Percentiles rank a stretch among this genome's conserved stretches.
Conservation (phyloP, 2,888 invertebrate species). For the Nebria brevicollis region DNA sequence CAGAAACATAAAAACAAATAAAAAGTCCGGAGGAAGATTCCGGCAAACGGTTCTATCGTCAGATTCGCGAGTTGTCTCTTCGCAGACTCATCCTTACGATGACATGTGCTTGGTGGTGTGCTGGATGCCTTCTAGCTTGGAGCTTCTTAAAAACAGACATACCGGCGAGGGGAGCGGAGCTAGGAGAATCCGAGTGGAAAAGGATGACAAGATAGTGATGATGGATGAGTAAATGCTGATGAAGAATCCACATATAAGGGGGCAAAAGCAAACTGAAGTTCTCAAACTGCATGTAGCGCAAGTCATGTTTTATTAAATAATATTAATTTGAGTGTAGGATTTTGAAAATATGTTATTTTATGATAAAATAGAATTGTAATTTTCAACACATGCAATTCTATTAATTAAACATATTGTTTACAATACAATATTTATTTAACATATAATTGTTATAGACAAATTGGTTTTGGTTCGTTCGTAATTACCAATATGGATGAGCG, state of each 20-base stretch:
- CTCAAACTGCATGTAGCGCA: slow-evolving; percentile 8
- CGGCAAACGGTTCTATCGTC: slow-evolving; percentile 3
- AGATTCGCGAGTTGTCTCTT: not conserved
- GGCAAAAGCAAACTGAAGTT: slow-evolving; percentile 19
- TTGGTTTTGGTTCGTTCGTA: not conserved
- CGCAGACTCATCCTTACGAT: not conserved
- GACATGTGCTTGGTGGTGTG: slow-evolving; percentile 1
- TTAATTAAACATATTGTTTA: not conserved
- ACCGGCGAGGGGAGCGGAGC: not conserved
- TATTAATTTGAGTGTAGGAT: no score
- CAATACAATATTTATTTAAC: not conserved
- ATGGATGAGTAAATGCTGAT: slow-evolving; percentile 34
- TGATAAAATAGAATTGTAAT: not conserved
- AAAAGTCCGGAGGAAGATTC: slow-evolving; percentile 35
- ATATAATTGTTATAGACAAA: not conserved
- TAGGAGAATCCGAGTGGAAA: slow-evolving; percentile 34
- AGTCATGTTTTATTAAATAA: no score
- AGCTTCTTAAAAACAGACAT: slow-evolving; percentile 17
- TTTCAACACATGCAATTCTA: not conserved
- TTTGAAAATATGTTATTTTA: not conserved
- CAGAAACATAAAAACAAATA: slow-evolving; percentile 45
- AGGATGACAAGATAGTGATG: slow-evolving; percentile 42
- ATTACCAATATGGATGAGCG: not conserved
- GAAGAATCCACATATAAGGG: slow-evolving; percentile 14
- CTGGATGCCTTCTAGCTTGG: not conserved